Evolutionary conservation across 2,888 invertebrate species (phyloP), one percentile per base, ranked within the genome.

Genomic region (Lepidochitona cinerea): DNA sequence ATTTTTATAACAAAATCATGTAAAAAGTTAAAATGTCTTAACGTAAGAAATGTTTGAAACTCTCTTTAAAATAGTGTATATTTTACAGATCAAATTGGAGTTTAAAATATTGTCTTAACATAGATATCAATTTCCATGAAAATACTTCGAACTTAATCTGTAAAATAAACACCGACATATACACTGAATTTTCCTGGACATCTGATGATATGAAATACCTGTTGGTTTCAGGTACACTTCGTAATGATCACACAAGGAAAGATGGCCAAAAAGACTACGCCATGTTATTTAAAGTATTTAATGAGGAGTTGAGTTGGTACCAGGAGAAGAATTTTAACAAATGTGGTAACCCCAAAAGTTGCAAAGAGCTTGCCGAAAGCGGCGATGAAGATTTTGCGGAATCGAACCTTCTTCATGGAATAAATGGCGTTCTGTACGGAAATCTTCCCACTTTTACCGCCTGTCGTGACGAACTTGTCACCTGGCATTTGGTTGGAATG

Each of bases 291-390:
- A 83, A 84, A 54, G 66, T 74, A 14, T 83, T 80, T 6, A 81
- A 85, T 73, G 85, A 85, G 75, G 78, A 81, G 12, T 53, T 71
- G 26, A 83, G 83, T 53, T 77, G 78, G 75, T 80, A 80, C 59
- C 71, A 80, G 3, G 65, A 68, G 12, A 65, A 75, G 9, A 85
- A 84, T 64, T 32, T 81, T 1, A 69, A 75, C 14, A 72, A 73
- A 26, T 84, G 84, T 71, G 76, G 37, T 12, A 73, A 81, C 36
- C 80, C 79, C 1, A n/a, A 54, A 1, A 29, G 26, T 9, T 85
- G 84, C 72, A 66, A 71, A 9, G 41, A 77, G n/a, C 76, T 33
- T 29, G 37, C 41, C n/a, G 33, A 29, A n/a, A n/a, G 9, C 1
- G 66, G 41, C 23, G 73, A 75, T 37, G 75, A 75, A 37, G 75